phyloP scores from a whole-genome alignment of 2,113 vertebrate species.

The Brevimyrus niger region DNA sequence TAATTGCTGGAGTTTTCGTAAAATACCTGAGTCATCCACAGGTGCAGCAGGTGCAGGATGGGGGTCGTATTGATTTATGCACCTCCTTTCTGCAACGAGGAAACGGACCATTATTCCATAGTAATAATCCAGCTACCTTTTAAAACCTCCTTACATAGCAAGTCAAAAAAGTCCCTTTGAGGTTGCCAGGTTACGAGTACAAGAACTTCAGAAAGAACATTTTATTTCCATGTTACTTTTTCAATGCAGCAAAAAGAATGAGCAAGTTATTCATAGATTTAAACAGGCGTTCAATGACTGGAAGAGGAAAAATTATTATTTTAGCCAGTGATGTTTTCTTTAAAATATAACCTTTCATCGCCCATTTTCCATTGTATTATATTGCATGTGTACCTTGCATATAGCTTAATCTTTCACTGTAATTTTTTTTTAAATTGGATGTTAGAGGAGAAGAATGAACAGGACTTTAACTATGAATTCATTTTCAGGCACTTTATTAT shows the following conservation, averaged over 20 bases:
- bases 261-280: not conserved
- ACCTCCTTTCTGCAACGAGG: not conserved
- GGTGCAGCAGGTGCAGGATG: not conserved
- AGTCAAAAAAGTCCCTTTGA: not conserved
- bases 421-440: not conserved
- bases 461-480: not conserved
- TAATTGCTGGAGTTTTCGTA: not conserved
- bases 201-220: not conserved
- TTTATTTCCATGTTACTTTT: not conserved
- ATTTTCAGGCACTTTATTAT: not conserved
- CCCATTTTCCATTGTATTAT: not conserved
- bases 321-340: not conserved
- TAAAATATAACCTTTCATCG: not conserved
- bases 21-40: not conserved
- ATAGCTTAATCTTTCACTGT: not conserved
- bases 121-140: not conserved
- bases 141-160: not conserved
- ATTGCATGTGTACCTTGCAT: not conserved
- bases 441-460: not conserved
- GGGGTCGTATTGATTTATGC: not conserved
- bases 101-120: constrained; percentile 8
- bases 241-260: not conserved
- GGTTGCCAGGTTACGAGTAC: constrained; percentile 9
- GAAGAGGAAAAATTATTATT: not conserved
- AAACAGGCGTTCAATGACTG: not conserved